Percentiles rank a stretch among this genome's conserved stretches.
These are phyloP conservation scores for Sitodiplosis mosellana DNA, from an alignment of 1,140 invertebrate genomes.

Conservation along the genomic window DNA sequence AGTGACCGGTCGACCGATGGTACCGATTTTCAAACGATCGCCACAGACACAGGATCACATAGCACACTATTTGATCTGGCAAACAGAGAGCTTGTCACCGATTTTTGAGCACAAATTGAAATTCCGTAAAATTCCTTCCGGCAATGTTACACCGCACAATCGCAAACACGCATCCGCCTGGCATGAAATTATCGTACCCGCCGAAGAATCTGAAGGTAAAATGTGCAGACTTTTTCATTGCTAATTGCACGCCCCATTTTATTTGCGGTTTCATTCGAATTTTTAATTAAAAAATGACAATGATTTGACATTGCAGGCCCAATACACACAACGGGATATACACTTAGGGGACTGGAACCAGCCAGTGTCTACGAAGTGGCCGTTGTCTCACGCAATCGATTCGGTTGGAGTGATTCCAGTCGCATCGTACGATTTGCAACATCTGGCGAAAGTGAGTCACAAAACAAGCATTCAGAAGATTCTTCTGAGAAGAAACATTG, in stretches of 20 bases:
- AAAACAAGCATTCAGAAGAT: no score
- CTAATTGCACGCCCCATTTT: no score
- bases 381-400: conserved; percentile 44
- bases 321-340: conserved; percentile 42
- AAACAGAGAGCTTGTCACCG: conserved; percentile 46
- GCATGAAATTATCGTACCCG: conserved; percentile 43
- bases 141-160: conserved; percentile 9
- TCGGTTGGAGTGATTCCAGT: conserved; percentile 46
- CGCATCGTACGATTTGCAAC: conserved; percentile 43
- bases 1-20: conserved; percentile 32
- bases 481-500: neutral
- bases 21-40: conserved; percentile 37
- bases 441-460: conserved; percentile 35
- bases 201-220: conserved; percentile 27
- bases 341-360: conserved; percentile 38
- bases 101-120: conserved; percentile 46
- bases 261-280: no score
- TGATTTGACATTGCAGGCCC: conserved; percentile 24
- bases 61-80: conserved; percentile 45
- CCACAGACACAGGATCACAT: conserved; percentile 19
- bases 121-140: conserved; percentile 30
- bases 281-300: neutral
- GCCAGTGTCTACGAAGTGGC: conserved; percentile 44
- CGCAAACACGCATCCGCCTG: conserved; percentile 26
- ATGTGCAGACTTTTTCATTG: no score